Base-by-base conservation (phyloP, 2,113 vertebrate species). In the Crotalus viridis region DNA sequence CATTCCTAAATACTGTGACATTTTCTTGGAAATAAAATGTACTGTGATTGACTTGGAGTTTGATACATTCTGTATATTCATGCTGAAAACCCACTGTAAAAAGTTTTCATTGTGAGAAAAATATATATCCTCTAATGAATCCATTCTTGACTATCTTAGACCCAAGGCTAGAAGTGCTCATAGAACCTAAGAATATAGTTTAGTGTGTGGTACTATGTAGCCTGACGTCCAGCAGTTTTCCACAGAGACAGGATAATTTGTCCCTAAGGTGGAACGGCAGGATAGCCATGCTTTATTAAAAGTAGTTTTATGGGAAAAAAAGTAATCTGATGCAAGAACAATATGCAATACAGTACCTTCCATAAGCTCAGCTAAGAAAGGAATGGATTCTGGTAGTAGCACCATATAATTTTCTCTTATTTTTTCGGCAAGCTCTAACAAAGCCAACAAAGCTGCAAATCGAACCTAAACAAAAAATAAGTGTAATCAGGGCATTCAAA, bases 351-450 rank as follows among this genome's bases (percentile, higher is more conserved):
- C 81, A 97, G 98, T 97, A 99, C 99, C 99, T 98, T 99, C 99
- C 99, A 99, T 99, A 57, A 99, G 96, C 52, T 99, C 99, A 15
- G 99, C 99, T 97, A 99, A 96, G 98, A 99, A 99, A 0, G 99
- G 99, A 94, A 99, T 98, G 90, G 99, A 98, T 95, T 99, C 99
- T 0, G 99, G 99, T 4, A 99, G 98, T 86, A 99, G 97, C 33
- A 98, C 97, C 94, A 99, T 97, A 88, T 99, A 99, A 97, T 99
- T 99, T 96, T 99, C 99, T 95, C 97, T 98, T 21, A 99, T 98
- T 94, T 98, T 99, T 46, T 98, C 96, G 2, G 99, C 98, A 95
- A 99, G 88, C 95, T 99, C 98, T 94, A 98, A 88, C 93, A 99
- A 94, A 94, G 98, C 94, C 86, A 99, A 89, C 91, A 99, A 97